Base-by-base conservation (phyloP, 2,888 invertebrate species). In the Seira sanloemensis region DNA sequence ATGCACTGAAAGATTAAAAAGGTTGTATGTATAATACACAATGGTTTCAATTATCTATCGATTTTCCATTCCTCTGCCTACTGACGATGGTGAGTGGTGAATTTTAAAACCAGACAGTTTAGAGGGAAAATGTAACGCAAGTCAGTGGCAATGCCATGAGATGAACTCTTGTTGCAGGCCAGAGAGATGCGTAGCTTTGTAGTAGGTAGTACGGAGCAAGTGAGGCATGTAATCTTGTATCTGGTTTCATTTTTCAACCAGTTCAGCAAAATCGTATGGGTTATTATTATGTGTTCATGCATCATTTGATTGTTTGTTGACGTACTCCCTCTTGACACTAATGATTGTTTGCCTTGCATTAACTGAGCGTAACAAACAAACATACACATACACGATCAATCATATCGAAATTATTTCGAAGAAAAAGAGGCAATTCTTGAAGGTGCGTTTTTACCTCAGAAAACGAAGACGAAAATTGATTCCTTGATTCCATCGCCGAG, bases 291-390 rank as follows among this genome's bases (percentile, higher is more conserved):
- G 75, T 66, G 65, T 65, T 65, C 66, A 62, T 69, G 58, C 69
- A 69, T 75, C 37, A 37, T 37, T 37, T 81, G 81, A 75, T 81
- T 80, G 80, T 80, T 74, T 80, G 80, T 74, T 75, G 75, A 75
- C 81, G 67, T 81, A 74, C 75, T 81, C 75, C 68, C 69, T 75
- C 69, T 75, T 81, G 81, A 81, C 81, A 81, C 81, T 81, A 81
- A 81, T 81, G 81, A 81, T 75, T 81, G 71, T 66, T 75, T 81
- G 62, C 68, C 67, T 75, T 81, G 37, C 37, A 37, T 37, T 37
- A 37, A 37, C 37, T 7, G 37, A 4, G 37, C 37, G 12, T 37
- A 37, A 12, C 37, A 37, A 37, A 12, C 37, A 37, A 37, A 37
- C 37, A 37, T 37, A 37, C 37, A 37, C 37, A 37, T n/a, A n/a